Percentiles rank a stretch among this genome's conserved stretches.
These are phyloP conservation scores for Columba guinea DNA, from an alignment of 2,797 vertebrate genomes.

Conservation along the genomic window DNA sequence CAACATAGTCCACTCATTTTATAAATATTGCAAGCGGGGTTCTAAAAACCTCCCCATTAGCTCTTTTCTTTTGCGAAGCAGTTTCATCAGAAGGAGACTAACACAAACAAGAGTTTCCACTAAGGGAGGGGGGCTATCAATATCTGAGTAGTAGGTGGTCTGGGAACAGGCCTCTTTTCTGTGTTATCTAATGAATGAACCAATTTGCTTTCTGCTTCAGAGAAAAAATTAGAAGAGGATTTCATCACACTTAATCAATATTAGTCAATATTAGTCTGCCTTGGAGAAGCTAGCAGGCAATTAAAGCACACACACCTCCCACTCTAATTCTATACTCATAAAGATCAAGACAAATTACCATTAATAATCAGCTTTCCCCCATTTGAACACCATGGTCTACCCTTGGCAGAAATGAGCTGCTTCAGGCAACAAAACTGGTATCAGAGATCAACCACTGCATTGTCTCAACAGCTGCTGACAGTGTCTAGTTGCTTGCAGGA, in stretches of 20 bases:
- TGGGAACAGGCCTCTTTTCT: neutral
- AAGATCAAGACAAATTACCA: neutral
- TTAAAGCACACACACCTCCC: neutral
- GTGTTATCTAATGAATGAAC: neutral
- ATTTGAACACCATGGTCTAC: neutral
- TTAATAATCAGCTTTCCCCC: constrained; percentile 13
- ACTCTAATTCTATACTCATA: neutral
- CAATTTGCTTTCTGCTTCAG: neutral
- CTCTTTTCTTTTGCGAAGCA: neutral
- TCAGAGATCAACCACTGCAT: neutral
- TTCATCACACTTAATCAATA: constrained; percentile 19
- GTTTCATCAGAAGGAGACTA: neutral
- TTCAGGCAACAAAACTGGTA: neutral
- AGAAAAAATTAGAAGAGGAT: constrained; percentile 3
- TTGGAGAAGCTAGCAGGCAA: neutral
- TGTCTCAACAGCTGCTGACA: neutral
- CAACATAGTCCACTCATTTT: fast-evolving
- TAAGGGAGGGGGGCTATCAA: neutral
- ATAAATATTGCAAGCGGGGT: neutral
- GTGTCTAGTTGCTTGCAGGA: neutral
- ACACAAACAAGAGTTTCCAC: neutral
- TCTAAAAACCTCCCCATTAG: neutral
- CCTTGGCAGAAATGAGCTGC: neutral
- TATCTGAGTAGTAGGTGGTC: neutral
- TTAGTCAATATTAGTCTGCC: neutral